Evolutionary conservation across 1,140 invertebrate species (phyloP).

Genomic region (Drosophila setifemur): DNA sequence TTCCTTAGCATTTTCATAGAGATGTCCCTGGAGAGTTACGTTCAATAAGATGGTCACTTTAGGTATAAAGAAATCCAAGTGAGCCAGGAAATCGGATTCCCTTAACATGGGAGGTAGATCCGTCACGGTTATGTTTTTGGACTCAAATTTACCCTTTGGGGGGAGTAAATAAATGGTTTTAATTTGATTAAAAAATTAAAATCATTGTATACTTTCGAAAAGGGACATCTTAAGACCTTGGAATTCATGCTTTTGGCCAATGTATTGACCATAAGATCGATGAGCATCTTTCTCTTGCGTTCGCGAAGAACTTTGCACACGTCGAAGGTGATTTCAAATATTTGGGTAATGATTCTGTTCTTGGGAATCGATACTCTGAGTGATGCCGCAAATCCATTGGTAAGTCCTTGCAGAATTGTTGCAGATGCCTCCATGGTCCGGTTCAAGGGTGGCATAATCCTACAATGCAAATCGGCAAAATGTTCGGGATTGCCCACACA

Average conservation of each 20-base stretch:
- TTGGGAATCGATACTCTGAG: constrained; percentile 47
- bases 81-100: constrained; percentile 36
- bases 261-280: constrained; percentile 39
- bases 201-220: constrained; percentile 19
- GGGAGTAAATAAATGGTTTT: background rate
- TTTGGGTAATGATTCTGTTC: constrained; percentile 41
- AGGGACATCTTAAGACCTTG: constrained; percentile 30
- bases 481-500: constrained; percentile 42
- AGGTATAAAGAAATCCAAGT: constrained; percentile 50
- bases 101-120: constrained; percentile 47
- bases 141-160: constrained; percentile 31
- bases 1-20: constrained; percentile 46
- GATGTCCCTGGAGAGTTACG: constrained; percentile 23
- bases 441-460: constrained; percentile 23
- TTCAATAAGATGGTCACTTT: constrained; percentile 27
- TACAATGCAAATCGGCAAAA: constrained; percentile 20
- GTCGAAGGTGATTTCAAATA: constrained; percentile 54
- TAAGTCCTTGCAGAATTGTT: constrained; percentile 11
- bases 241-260: constrained; percentile 14
- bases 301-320: constrained; percentile 53
- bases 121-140: constrained; percentile 36
- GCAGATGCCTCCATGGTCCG: constrained; percentile 23
- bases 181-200: background rate
- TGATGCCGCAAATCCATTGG: background rate
- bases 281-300: constrained; percentile 28